Evolutionary conservation across 2,113 vertebrate species (phyloP).

Genomic region (Lepisosteus oculatus): DNA sequence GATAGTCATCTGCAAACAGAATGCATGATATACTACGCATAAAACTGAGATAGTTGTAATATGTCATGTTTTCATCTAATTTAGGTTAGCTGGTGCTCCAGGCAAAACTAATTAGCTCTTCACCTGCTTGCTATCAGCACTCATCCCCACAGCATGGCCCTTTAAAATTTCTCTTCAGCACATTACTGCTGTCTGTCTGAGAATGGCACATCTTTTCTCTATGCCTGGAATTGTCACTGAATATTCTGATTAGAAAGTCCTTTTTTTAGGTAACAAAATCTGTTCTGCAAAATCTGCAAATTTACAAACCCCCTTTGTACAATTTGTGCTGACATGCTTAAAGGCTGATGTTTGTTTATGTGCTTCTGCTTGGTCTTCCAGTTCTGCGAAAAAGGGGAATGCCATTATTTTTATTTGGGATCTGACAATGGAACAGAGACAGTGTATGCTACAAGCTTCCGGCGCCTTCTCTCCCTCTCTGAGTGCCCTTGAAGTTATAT

Average conservation of each 20-base stretch:
- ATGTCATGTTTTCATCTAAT: background rate
- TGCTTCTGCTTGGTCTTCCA: background rate
- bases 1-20: background rate
- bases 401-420: background rate
- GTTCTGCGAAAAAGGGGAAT: background rate
- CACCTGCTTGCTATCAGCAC: conserved; percentile 16
- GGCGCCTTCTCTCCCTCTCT: background rate
- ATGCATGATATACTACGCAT: background rate
- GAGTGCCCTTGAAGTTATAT: conserved; percentile 38
- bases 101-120: conserved; percentile 18
- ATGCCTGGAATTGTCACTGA: background rate
- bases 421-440: conserved; percentile 1
- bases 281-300: background rate
- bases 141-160: too few relatives aligned
- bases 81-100: conserved; percentile 15
- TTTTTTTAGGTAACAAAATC: background rate
- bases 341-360: background rate
- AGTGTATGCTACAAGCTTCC: background rate
- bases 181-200: background rate
- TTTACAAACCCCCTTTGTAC: background rate
- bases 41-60: background rate
- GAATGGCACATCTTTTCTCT: too few relatives aligned
- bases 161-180: background rate
- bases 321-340: conserved; percentile 1
- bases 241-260: background rate